Conservation (phyloP, 2,888 invertebrate genomes). For the Leistus spinibarbis region DNA sequence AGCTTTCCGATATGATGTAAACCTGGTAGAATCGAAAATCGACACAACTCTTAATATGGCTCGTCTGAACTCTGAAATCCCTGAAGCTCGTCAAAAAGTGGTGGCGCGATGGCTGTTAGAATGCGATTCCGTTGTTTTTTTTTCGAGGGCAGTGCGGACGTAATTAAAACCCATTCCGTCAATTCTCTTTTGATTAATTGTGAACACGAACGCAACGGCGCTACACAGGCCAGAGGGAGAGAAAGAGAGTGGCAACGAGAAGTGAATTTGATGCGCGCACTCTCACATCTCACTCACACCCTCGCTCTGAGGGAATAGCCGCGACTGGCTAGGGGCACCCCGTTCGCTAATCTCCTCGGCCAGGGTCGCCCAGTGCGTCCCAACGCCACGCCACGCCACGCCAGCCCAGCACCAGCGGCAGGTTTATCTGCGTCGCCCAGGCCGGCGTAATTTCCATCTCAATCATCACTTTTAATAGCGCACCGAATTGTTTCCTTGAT, state of each 20-base stretch:
- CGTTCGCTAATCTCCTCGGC: constrained; percentile 39
- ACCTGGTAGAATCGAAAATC: too few species aligned
- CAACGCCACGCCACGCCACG: constrained; percentile 44
- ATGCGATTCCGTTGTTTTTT: constrained; percentile 45
- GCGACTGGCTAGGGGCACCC: constrained; percentile 2
- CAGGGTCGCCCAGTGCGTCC: constrained; percentile 40
- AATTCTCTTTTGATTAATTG: constrained; percentile 59
- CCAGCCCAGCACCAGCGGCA: constrained; percentile 42
- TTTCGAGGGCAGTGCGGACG: constrained; percentile 45
- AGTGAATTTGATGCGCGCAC: neutral
- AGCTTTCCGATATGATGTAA: neutral
- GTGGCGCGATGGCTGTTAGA: neutral
- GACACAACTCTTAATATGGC: neutral
- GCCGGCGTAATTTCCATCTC: constrained; percentile 59
- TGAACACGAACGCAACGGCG: constrained; percentile 49
- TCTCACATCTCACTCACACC: neutral
- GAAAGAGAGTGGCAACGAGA: constrained; percentile 1
- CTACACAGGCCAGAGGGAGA: too few species aligned
- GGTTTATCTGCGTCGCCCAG: constrained; percentile 58
- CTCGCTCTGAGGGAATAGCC: neutral
- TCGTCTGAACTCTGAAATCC: neutral
- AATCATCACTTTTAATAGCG: constrained; percentile 60
- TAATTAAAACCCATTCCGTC: constrained; percentile 58
- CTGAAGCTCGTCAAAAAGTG: neutral
- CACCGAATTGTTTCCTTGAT: constrained; percentile 58